Base-by-base conservation (phyloP, 92 coral and sea anemone species). In the Montipora capitata region DNA sequence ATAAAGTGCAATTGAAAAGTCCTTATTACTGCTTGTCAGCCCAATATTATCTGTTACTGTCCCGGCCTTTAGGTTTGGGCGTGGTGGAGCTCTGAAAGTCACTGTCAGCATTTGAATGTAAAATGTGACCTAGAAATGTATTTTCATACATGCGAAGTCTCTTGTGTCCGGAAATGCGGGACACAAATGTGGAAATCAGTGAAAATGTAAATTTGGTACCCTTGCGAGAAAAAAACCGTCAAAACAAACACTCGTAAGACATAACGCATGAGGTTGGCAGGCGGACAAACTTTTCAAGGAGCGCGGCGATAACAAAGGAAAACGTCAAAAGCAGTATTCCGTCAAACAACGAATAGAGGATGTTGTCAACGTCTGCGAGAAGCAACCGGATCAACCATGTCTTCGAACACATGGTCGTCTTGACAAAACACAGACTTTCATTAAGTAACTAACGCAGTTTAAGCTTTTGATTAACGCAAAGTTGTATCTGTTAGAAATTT, bases 291-390 rank as follows among this genome's bases (percentile, higher is more conserved):
- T 35, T 48, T 40, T 20, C 10, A 10, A 38, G 51, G 66, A 72
- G 8, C 10, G 87, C 79, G 72, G 80, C n/a, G 13, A 82, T 39
- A 43, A 57, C 72, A 72, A 83, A 82, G 71, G 72, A 51, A 43
- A 42, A 10, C 15, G 13, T 7, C 66, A 27, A 54, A 7, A 9
- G 5, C 20, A 63, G 52, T 48, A 78, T 63, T 78, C 58, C 38
- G 63, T 68, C 67, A 52, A 52, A 51, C 62, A 2, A 17, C 11
- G 69, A 40, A 27, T 1, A 27, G 71, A 72, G 87, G 87, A 56
- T 43, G 40, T 58, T 83, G 79, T 83, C 87, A 83, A 72, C 3
- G 42, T 17, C 15, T 83, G 87, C 59, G 71, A 42, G 16, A 5
- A 6, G 85, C 15, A 80, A 80, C 85, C 12, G 17, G 84, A 79